Base-by-base conservation (phyloP, 2,888 invertebrate genomes). In the Stegophylla sp. region DNA sequence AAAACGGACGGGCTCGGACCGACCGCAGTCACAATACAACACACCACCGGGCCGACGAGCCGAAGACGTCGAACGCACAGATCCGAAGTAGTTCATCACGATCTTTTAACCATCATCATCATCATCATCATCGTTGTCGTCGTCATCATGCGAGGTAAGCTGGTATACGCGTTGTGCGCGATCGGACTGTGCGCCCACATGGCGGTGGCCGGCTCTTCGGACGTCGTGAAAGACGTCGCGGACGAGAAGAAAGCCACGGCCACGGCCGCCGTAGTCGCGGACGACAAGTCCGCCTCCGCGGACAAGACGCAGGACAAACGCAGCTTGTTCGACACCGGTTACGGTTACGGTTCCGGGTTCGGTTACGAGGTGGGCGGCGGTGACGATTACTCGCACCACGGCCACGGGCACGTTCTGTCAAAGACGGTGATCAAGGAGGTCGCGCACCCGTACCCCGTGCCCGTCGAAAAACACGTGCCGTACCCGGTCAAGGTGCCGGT, bases 401-500 rank as follows among this genome's bases (percentile, higher is more conserved):
- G 81, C 17, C 82, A 83, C 23, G 77, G 74, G 0, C 83, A 83
- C 71, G 82, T 83, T 1, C 81, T 83, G 67, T 83, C 83, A 20
- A 82, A 84, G 64, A 82, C 82, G 48, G 82, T 84, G 75, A 82
- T 83, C 82, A 84, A 84, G 63, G 84, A 84, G 73, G 82, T 83
- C 3, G 77, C 82, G 10, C 84, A 84, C 20, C 84, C 84, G 20
- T 85, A 84, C 82, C 84, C 85, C 0, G 85, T 85, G 9, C 84
- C 83, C 23, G 84, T 85, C 20, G 84, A 85, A 77, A 85, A 85
- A 82, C 83, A 84, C 23, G 84, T 85, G 1, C 85, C 85, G 1
- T 85, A 85, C 73, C 85, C 85, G 10, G 84, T 85, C 10, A 85
- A 85, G n/a, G 84, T 85, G 4, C 79, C 83, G 72, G 85, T 84